Base-by-base conservation (phyloP, 2,797 vertebrate genomes). In the Pantherophis vulpinus region DNA sequence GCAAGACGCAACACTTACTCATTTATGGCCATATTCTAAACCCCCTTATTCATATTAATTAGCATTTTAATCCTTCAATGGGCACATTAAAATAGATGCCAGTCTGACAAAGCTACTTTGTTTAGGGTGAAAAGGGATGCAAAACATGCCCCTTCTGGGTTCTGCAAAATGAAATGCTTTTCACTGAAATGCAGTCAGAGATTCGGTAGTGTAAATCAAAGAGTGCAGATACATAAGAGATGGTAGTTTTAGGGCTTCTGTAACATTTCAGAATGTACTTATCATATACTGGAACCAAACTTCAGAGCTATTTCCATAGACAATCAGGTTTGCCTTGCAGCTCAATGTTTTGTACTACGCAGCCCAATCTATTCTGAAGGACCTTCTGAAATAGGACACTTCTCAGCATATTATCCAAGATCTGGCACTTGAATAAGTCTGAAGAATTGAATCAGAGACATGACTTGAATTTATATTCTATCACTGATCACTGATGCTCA, bases 1-100 rank as follows among this genome's bases (percentile, higher is more conserved):
- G 91, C 92, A 92, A 89, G 92, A 88, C 60, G 93, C 94, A 95
- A 92, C 92, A 87, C 91, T 88, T 51, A 91, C 86, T 32, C 56
- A 70, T 88, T 90, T 51, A 0, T 11, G 86, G 25, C 42, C 92
- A 90, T 92, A 66, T 37, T 93, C 94, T 74, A 79, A 51, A 12
- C 86, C 58, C 66, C 59, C 20, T 91, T 18, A 32, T 20, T 27
- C 91, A 32, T 91, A 74, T 42, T 89, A 1, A 27, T 89, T 86
- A 63, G 12, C 0, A 55, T 90, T 61, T 91, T 0, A 4, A 8
- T 5, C 18, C 32, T 91, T 90, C 88, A 93, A 89, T 92, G 0
- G 11, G 0, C 0, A 83, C 66, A 91, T 93, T 88, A 88, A 93
- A 91, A 91, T 88, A 91, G 63, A 88, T 58, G 56, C 87, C 66